Conservation (phyloP, 2,113 vertebrate species). For the Loxodonta africana region DNA sequence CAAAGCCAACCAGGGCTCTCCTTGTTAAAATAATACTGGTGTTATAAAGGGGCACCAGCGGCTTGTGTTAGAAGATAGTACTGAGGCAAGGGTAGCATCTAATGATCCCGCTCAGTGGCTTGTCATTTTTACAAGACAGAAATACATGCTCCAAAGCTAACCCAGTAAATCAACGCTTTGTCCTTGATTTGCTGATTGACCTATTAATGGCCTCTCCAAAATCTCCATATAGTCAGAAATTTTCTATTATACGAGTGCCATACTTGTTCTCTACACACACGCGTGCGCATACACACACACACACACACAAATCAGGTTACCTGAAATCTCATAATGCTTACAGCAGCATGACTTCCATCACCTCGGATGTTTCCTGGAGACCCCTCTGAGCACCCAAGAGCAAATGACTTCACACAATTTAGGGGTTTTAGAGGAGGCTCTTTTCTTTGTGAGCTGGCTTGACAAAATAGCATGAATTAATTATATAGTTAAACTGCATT, state of each 20-base stretch:
- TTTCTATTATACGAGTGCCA: constrained; percentile 56
- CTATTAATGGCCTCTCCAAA: constrained; percentile 60
- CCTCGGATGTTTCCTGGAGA: constrained; percentile 70
- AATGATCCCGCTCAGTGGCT: constrained; percentile 60
- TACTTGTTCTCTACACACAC: constrained; percentile 39
- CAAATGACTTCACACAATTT: constrained; percentile 14
- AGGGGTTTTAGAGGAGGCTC: constrained; percentile 69
- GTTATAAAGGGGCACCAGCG: constrained; percentile 65
- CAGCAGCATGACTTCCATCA: constrained; percentile 63
- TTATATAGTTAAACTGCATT: constrained; percentile 82
- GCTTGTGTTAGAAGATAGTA: constrained; percentile 76
- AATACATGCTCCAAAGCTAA: constrained; percentile 63
- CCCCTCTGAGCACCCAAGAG: constrained; percentile 73
- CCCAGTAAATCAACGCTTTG: constrained; percentile 76
- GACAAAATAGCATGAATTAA: constrained; percentile 87
- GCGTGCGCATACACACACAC: background rate
- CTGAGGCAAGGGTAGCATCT: constrained; percentile 72
- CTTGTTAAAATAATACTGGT: constrained; percentile 81
- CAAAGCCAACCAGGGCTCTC: constrained; percentile 79
- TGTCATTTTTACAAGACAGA: constrained; percentile 75
- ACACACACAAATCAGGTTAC: constrained; percentile 62
- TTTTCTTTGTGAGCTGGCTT: constrained; percentile 85
- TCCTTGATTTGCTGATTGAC: constrained; percentile 73
- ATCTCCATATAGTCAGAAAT: constrained; percentile 62
- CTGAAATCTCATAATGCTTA: constrained; percentile 57